Evolutionary conservation across 92 coral and sea anemone genomes (phyloP), one percentile per base, ranked within the genome.

Genomic region (Umimayanthus chanpuru): DNA sequence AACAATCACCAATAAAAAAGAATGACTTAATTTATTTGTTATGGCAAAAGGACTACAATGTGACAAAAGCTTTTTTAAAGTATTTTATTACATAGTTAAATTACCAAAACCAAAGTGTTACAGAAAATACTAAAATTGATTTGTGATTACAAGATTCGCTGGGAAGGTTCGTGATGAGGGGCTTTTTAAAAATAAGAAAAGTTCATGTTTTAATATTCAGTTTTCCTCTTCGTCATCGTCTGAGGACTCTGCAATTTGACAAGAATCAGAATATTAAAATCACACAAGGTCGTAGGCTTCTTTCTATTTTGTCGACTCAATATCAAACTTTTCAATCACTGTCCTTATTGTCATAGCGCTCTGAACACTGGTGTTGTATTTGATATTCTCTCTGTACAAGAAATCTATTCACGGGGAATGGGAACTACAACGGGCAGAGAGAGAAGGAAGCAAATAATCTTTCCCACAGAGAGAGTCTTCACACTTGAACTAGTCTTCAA

Each of bases 211-310:
- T 25, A 20, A 9, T 53, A 11, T 9, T 81, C 44, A 81, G 53
- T 61, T 58, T 55, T 81, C 85, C 72, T 81, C 85, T 55, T 58
- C 85, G 15, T 56, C 85, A 9, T 81, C 85, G 44, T 75, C 11
- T 16, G 85, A 81, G 85, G 85, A 81, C 38, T 81, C 85, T 81
- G 85, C 73, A 58, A 80, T 14, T 56, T 9, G 67, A 81, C 40
- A 58, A 36, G 26, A 81, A 38, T 21, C 28, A 30, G 5, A 29
- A 36, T 23, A 14, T 81, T 38, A 81, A 65, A 32, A 56, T 41
- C 44, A 49, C 16, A 38, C 36, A 21, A 36, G 11, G 39, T 20
- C 5, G n/a, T 2, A 30, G 77, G 2, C 44, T 73, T 16, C 1
- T 32, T 32, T 12, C 77, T 6, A 9, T 73, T 4, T 9, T 56